Conservation (phyloP, 2,797 vertebrate genomes). For the Lacerta bilineata region DNA sequence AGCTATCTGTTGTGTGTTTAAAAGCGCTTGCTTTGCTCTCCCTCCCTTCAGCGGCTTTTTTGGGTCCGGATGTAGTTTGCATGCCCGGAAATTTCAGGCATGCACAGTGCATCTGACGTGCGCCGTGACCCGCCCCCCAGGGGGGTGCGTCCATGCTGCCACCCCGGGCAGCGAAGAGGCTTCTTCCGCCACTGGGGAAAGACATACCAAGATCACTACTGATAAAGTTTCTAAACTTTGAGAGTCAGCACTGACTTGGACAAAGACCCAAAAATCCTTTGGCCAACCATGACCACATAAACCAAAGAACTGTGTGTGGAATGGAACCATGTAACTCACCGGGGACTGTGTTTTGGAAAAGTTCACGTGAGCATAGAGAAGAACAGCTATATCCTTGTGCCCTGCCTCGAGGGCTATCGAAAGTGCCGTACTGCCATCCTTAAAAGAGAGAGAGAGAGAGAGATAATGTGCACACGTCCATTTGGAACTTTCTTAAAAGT, state of each 20-base stretch:
- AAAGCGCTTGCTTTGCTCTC: too few relatives aligned
- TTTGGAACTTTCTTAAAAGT: slow-evolving; percentile 16
- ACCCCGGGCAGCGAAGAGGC: too few relatives aligned
- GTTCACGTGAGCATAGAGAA: slow-evolving; percentile 97
- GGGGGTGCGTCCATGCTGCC: too few relatives aligned
- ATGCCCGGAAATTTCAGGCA: too few relatives aligned
- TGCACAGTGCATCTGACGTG: too few relatives aligned
- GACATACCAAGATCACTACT: background rate
- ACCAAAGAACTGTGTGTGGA: background rate
- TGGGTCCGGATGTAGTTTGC: too few relatives aligned
- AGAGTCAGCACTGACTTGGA: too few relatives aligned
- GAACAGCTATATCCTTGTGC: slow-evolving; percentile 96
- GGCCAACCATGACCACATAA: background rate
- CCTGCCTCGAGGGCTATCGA: slow-evolving; percentile 98
- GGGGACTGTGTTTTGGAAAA: slow-evolving; percentile 96
- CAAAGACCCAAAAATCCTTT: background rate
- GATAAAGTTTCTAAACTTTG: background rate
- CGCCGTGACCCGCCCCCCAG: too few relatives aligned
- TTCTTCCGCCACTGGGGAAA: too few relatives aligned
- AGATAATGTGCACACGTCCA: background rate
- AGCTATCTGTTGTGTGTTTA: too few relatives aligned
- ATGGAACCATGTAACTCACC: slow-evolving; percentile 79
- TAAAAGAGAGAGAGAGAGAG: slow-evolving; percentile 32
- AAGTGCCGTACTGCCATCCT: slow-evolving; percentile 97
- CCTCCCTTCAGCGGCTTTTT: too few relatives aligned